Conservation (phyloP, 2,113 vertebrate genomes). For the Paradisaea rubra region DNA sequence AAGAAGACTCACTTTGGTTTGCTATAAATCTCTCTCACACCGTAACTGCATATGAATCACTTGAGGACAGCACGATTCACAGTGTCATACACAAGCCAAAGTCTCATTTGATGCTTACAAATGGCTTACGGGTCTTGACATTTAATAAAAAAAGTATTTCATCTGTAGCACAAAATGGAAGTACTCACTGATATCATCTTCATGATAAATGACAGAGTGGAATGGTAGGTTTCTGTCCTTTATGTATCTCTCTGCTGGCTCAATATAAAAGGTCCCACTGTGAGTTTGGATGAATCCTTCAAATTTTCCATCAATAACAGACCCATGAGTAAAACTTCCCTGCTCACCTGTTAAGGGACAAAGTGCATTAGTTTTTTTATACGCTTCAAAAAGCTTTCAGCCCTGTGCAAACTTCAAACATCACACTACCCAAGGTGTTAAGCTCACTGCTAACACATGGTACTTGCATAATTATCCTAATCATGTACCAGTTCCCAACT, state of each 20-base stretch:
- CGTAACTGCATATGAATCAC: background rate
- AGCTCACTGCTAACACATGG: background rate
- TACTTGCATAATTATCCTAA: background rate
- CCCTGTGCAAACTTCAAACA: background rate
- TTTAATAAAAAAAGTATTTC: background rate
- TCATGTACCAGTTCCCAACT: background rate
- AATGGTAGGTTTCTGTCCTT: slow-evolving; percentile 78
- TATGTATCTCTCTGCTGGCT: slow-evolving; percentile 92
- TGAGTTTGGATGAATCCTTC: slow-evolving; percentile 93
- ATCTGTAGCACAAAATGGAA: slow-evolving; percentile 1
- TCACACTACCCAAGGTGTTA: background rate
- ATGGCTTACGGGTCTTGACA: background rate
- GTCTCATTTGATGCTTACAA: background rate
- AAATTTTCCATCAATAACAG: slow-evolving; percentile 89
- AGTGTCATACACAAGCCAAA: background rate
- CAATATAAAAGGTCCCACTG: slow-evolving; percentile 90
- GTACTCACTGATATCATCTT: slow-evolving; percentile 92
- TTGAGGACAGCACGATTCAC: background rate
- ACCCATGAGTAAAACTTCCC: slow-evolving; percentile 88
- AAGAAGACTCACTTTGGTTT: background rate
- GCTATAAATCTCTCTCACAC: background rate
- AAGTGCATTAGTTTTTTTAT: background rate
- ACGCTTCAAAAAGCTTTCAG: background rate
- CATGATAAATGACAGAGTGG: slow-evolving; percentile 97
- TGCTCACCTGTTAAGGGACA: slow-evolving; percentile 81